A percentile compares a stretch with the other conserved stretches of the same genome.
Evolutionary conservation across 2,113 vertebrate genomes (phyloP).

Genomic region (Verasper variegatus): DNA sequence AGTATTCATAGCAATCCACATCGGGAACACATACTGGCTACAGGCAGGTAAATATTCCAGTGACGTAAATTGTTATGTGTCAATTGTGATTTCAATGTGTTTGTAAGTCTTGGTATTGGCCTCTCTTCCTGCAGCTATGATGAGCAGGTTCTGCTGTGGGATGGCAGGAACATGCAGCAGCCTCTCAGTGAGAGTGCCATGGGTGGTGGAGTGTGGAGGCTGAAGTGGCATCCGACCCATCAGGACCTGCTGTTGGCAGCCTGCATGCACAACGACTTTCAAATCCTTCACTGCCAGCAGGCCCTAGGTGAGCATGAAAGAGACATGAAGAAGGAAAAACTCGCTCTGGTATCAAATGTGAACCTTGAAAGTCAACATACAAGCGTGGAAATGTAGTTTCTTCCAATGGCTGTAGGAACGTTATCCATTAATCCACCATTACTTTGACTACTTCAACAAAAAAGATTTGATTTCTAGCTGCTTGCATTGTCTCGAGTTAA

Average conservation of each 20-base stretch:
- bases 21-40: slow-evolving; percentile 89
- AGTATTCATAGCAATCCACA: slow-evolving; percentile 93
- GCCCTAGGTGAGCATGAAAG: slow-evolving; percentile 76
- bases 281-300: slow-evolving; percentile 87
- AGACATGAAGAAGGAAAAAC: background rate
- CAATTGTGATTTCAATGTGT: background rate
- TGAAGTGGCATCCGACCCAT: slow-evolving; percentile 92
- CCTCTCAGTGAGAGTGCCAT: slow-evolving; percentile 84
- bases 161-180: slow-evolving; percentile 88
- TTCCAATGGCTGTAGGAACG: too few relatives aligned
- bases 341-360: background rate
- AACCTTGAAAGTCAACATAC: background rate
- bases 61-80: background rate
- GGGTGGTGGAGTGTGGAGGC: slow-evolving; percentile 92
- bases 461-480: too few relatives aligned
- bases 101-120: background rate
- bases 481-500: too few relatives aligned
- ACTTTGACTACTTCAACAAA: too few relatives aligned
- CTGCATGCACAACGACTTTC: slow-evolving; percentile 93
- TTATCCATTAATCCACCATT: too few relatives aligned
- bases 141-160: slow-evolving; percentile 93
- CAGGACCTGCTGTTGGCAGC: slow-evolving; percentile 90
- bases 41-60: slow-evolving; percentile 87
- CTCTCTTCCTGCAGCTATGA: slow-evolving; percentile 86
- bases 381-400: too few relatives aligned